A percentile compares a stretch with the other conserved stretches of the same genome.
phyloP scores from a whole-genome alignment of 2,113 vertebrate species.

The Xiphias gladius region DNA sequence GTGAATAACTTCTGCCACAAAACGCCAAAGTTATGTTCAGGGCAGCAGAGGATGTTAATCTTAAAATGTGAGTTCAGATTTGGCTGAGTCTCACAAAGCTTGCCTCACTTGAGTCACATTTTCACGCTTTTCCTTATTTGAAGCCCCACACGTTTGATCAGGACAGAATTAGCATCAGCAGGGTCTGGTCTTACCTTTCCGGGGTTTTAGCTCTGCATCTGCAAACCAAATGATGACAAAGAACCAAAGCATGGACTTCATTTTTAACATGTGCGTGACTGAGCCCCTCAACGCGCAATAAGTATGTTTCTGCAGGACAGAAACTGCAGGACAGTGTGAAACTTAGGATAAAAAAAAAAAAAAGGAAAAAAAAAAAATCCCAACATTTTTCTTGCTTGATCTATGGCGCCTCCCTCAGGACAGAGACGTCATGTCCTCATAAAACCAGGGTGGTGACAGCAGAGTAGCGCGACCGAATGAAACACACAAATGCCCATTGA shows the following conservation, averaged over 20 bases:
- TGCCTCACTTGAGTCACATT: background rate
- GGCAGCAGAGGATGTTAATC: background rate
- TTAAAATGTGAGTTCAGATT: background rate
- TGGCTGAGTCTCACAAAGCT: background rate
- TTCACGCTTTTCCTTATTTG: constrained; percentile 17
- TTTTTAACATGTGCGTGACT: constrained; percentile 62
- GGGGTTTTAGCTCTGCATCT: constrained; percentile 73
- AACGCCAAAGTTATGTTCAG: background rate
- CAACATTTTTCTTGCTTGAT: constrained; percentile 38
- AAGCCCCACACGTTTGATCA: constrained; percentile 23
- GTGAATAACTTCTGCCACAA: background rate
- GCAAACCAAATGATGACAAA: constrained; percentile 72
- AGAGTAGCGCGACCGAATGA: background rate
- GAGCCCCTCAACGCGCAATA: constrained; percentile 59
- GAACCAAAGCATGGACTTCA: constrained; percentile 78
- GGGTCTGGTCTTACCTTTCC: constrained; percentile 79
- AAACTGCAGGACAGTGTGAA: constrained; percentile 69
- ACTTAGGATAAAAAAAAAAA: background rate
- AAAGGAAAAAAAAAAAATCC: background rate
- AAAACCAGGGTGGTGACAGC: background rate
- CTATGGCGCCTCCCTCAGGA: constrained; percentile 81
- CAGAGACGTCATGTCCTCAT: background rate
- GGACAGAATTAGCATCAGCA: constrained; percentile 38
- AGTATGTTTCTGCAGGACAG: constrained; percentile 64
- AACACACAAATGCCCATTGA: background rate